Conservation (phyloP, 2,113 vertebrate species). For the Indri indri region DNA sequence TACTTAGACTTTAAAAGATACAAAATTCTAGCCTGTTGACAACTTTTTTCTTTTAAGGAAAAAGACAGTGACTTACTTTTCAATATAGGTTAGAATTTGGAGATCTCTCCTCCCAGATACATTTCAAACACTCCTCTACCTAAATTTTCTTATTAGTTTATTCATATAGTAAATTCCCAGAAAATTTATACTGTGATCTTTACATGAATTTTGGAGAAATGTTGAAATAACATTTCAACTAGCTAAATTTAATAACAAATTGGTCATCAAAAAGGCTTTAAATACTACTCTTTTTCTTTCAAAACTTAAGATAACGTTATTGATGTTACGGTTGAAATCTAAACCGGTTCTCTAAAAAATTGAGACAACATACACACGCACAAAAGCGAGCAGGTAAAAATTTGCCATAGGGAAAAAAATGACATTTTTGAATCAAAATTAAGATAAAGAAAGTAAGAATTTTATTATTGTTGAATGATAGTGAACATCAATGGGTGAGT, state of each 20-base stretch:
- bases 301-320: not conserved
- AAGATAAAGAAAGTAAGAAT: not conserved
- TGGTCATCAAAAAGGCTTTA: not conserved
- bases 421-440: slow-evolving; percentile 13
- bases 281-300: slow-evolving; percentile 25
- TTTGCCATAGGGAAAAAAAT: not conserved
- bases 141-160: not conserved
- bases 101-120: not conserved
- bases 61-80: slow-evolving; percentile 49
- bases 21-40: slow-evolving; percentile 38
- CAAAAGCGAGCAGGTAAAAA: not conserved
- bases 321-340: slow-evolving; percentile 27
- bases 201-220: slow-evolving; percentile 5
- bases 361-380: not conserved
- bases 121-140: not conserved
- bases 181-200: slow-evolving; percentile 15
- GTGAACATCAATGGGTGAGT: not conserved
- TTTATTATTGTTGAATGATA: not conserved
- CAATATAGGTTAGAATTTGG: not conserved
- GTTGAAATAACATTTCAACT: not conserved
- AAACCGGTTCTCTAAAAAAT: not conserved
- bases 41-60: not conserved
- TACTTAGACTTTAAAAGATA: slow-evolving; percentile 16
- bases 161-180: slow-evolving; percentile 1
- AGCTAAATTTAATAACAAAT: slow-evolving; percentile 32